Evolutionary conservation across 2,113 vertebrate species (phyloP).

Genomic region (Apeltes quadracus): DNA sequence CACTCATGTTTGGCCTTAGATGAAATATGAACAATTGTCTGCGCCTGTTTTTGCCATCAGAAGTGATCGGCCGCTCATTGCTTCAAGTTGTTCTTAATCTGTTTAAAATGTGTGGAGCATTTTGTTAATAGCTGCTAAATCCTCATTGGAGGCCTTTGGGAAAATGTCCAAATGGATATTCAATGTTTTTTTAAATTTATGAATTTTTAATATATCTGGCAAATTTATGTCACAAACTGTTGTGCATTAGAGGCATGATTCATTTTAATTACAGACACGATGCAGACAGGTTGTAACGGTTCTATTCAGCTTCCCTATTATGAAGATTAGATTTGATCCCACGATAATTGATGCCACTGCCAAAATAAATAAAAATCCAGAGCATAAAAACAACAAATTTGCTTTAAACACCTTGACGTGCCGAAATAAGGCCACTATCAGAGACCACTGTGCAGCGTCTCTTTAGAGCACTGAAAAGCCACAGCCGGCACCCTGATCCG

Average conservation of each 20-base stretch:
- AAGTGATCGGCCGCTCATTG: conserved; percentile 17
- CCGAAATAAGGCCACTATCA: background rate
- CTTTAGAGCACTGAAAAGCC: conserved; percentile 65
- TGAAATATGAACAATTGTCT: conserved; percentile 21
- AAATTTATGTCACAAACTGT: conserved; percentile 11
- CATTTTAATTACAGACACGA: background rate
- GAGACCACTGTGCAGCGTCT: conserved; percentile 36
- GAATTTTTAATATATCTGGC: background rate
- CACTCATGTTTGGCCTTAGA: conserved; percentile 30
- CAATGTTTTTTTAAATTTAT: conserved; percentile 1
- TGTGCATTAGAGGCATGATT: background rate
- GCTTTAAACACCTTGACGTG: background rate
- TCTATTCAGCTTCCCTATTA: background rate
- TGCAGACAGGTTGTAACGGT: background rate
- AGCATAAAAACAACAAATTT: background rate
- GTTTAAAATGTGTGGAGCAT: conserved; percentile 34
- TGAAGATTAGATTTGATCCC: background rate
- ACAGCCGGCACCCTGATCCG: conserved; percentile 29
- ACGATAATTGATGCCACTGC: background rate
- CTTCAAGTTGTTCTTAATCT: conserved; percentile 23
- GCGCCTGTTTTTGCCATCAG: conserved; percentile 16
- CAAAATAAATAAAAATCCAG: background rate
- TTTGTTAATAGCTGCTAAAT: conserved; percentile 26
- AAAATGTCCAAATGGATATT: background rate
- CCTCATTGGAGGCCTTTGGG: background rate